Evolutionary conservation across 2,888 invertebrate species (phyloP).

Genomic region (Julus scandinavius): DNA sequence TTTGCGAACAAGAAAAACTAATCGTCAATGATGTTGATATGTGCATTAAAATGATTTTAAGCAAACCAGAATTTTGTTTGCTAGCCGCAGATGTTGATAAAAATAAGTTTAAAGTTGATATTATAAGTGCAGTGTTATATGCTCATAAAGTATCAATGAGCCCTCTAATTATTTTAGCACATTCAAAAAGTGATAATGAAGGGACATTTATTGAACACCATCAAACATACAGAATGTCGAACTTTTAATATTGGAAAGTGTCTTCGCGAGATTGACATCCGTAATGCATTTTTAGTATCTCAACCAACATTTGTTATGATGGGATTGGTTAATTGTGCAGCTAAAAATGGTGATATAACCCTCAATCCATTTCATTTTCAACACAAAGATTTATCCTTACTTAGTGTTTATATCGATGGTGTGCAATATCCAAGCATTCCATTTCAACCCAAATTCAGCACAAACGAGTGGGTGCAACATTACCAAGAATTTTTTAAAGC

Average conservation of each 20-base stretch:
- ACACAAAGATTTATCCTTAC: background rate
- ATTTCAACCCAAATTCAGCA: no score
- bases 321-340: background rate
- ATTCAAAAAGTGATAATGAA: background rate
- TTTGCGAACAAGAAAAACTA: background rate
- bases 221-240: background rate
- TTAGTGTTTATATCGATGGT: background rate
- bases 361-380: background rate
- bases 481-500: no score
- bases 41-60: background rate
- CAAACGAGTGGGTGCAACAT: no score
- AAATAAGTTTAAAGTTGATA: background rate
- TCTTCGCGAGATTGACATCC: no score
- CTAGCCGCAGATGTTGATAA: background rate
- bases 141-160: background rate
- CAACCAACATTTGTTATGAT: background rate
- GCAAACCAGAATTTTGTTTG: background rate
- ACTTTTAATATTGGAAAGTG: background rate
- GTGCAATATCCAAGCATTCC: background rate
- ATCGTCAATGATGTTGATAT: background rate
- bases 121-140: background rate
- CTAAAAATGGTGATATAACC: background rate
- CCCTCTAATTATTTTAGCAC: background rate
- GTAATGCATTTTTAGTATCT: background rate
- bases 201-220: background rate